Evolutionary conservation across 2,797 vertebrate species (phyloP).

Genomic region (Coilia nasus): DNA sequence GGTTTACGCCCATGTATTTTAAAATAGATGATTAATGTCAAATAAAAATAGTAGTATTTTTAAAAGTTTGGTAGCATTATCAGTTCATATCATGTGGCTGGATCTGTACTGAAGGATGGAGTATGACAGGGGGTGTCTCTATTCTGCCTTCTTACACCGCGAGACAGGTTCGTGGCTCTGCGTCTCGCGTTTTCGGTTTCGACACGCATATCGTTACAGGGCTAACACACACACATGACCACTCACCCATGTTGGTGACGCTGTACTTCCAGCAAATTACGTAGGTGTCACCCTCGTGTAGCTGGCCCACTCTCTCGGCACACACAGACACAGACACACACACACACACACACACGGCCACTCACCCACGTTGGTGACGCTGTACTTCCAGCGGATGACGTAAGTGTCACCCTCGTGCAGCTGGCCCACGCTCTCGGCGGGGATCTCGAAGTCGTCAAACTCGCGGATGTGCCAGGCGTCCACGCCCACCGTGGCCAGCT

Average conservation of each 20-base stretch:
- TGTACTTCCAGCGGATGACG: constrained; percentile 83
- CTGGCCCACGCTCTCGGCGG: constrained; percentile 72
- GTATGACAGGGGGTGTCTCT: too few species aligned
- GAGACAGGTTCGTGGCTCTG: too few species aligned
- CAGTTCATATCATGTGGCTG: too few species aligned
- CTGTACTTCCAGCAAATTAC: constrained; percentile 68
- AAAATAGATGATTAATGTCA: too few species aligned
- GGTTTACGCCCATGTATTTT: too few species aligned
- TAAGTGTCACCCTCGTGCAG: constrained; percentile 79
- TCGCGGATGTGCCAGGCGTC: constrained; percentile 81
- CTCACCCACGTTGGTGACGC: constrained; percentile 78
- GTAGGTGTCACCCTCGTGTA: constrained; percentile 78
- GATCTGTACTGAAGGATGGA: too few species aligned
- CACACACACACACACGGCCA: constrained; percentile 29
- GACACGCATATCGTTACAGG: too few species aligned
- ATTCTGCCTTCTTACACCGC: too few species aligned
- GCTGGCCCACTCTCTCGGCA: constrained; percentile 71
- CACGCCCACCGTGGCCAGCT: constrained; percentile 72
- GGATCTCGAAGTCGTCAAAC: constrained; percentile 75
- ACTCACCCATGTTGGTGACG: too few species aligned
- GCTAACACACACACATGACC: neutral
- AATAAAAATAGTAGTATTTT: too few species aligned
- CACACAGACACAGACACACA: neutral
- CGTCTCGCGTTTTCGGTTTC: too few species aligned
- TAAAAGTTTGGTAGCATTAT: too few species aligned